Percentiles rank a stretch among this genome's conserved stretches.
Evolutionary conservation across 2,113 vertebrate species (phyloP).

Genomic region (Passer montanus): DNA sequence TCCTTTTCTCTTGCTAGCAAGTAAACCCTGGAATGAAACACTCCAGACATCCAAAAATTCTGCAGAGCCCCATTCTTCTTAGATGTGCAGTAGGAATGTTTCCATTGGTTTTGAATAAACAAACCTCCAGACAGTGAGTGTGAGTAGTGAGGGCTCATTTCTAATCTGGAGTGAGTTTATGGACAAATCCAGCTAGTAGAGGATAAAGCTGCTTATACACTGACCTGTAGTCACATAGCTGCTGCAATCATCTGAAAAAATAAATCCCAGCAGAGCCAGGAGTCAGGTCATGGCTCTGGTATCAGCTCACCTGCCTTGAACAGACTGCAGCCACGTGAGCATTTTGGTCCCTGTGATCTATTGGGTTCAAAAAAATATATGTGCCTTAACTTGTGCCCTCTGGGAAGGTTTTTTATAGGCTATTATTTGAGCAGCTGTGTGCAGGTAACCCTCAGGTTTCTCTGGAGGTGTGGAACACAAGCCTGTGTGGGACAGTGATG

Average conservation of each 20-base stretch:
- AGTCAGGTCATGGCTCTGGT: background rate
- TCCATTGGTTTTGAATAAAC: background rate
- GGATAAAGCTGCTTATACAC: background rate
- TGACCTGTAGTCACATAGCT: background rate
- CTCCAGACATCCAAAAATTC: background rate
- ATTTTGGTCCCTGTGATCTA: rapidly evolving
- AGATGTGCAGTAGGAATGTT: background rate
- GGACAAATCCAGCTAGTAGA: background rate
- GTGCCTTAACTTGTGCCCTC: background rate
- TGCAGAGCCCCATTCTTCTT: background rate
- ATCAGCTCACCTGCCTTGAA: background rate
- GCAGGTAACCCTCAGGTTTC: background rate
- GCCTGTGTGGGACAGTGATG: background rate
- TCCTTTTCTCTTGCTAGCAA: background rate
- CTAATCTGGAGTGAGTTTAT: background rate
- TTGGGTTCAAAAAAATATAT: background rate
- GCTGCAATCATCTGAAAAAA: background rate
- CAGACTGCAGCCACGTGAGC: background rate
- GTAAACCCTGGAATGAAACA: background rate
- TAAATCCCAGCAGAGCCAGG: background rate
- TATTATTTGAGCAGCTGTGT: background rate
- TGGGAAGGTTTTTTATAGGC: background rate
- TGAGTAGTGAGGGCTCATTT: background rate
- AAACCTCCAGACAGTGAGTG: background rate
- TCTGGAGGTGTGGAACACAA: background rate